Conservation (phyloP, 2,113 vertebrate genomes). For the Cervus canadensis region DNA sequence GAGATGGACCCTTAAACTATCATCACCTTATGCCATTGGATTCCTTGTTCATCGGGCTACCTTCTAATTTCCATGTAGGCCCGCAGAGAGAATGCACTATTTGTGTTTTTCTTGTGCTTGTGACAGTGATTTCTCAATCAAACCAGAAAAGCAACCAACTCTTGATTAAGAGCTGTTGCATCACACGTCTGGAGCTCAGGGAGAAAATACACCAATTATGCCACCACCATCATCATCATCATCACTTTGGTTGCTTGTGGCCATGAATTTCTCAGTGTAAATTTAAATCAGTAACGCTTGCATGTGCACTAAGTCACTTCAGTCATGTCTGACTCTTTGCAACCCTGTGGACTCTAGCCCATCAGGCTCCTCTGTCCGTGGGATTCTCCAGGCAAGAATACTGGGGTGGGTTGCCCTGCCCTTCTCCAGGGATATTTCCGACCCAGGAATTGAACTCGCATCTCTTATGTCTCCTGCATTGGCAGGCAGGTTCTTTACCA, state of each 20-base stretch:
- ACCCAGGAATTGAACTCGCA: neutral
- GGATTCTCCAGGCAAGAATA: neutral
- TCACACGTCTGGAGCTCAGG: neutral
- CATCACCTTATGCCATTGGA: neutral
- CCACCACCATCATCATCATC: neutral
- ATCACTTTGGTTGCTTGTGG: neutral
- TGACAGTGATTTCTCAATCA: neutral
- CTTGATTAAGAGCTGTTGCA: neutral
- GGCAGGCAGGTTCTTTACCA: neutral
- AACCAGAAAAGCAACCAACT: neutral
- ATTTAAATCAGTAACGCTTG: neutral
- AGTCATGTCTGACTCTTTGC: neutral
- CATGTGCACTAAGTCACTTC: neutral
- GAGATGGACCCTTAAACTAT: neutral
- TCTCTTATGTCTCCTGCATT: neutral
- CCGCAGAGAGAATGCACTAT: neutral
- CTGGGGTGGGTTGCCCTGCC: neutral
- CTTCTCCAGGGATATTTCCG: neutral
- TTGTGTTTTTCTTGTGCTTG: neutral
- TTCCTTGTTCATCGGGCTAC: neutral
- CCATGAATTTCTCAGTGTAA: neutral
- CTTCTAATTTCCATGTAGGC: neutral
- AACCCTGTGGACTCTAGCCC: neutral
- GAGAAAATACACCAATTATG: neutral
- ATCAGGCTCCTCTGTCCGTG: neutral